A percentile compares a stretch with the other conserved stretches of the same genome.
Conservation (phyloP, 1,140 invertebrate genomes). For the Hyles vespertilio region DNA sequence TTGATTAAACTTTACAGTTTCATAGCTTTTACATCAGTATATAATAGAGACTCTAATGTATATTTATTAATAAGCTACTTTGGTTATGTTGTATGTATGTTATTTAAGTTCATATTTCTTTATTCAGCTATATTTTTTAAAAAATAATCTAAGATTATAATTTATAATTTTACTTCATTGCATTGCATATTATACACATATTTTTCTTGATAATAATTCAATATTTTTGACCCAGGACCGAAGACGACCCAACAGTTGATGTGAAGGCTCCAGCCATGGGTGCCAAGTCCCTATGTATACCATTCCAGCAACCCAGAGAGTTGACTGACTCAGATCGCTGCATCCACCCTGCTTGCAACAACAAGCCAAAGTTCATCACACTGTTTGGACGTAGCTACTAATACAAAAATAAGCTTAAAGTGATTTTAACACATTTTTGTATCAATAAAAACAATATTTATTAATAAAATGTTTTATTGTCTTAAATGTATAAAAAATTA, state of each 20-base stretch:
- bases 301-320: constrained; percentile 88
- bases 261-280: constrained; percentile 91
- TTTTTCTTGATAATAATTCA: neutral
- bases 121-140: too few relatives aligned
- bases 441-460: constrained; percentile 12
- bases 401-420: constrained; percentile 20
- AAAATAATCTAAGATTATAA: too few relatives aligned
- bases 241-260: constrained; percentile 59
- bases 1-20: too few relatives aligned
- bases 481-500: too few relatives aligned
- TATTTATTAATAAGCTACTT: too few relatives aligned
- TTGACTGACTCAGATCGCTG: constrained; percentile 83
- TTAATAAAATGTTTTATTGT: constrained; percentile 15
- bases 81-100: too few relatives aligned
- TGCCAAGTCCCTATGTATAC: constrained; percentile 98
- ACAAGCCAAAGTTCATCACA: constrained; percentile 90
- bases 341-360: constrained; percentile 90
- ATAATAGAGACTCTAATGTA: too few relatives aligned
- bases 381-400: constrained; percentile 98
- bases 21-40: too few relatives aligned
- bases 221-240: constrained; percentile 38
- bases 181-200: too few relatives aligned
- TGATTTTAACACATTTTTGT: constrained; percentile 1
- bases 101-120: too few relatives aligned
- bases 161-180: too few relatives aligned